A percentile compares a stretch with the other conserved stretches of the same genome.
These are phyloP conservation scores for Hyla sarda DNA, from an alignment of 2,113 vertebrate species.

Conservation along the genomic window DNA sequence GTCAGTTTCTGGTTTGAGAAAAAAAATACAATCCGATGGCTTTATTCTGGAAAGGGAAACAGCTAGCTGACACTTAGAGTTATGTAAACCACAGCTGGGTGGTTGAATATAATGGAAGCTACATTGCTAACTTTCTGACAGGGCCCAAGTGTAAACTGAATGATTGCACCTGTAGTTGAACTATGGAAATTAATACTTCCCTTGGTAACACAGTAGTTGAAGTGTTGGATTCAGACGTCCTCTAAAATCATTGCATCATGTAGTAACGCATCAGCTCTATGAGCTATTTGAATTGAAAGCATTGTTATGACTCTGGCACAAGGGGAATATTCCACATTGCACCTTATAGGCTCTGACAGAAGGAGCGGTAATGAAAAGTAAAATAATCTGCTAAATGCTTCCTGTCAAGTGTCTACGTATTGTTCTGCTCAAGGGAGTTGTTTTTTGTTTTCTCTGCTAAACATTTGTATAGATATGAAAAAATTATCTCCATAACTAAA, in stretches of 20 bases:
- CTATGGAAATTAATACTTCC: constrained; percentile 34
- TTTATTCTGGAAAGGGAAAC: constrained; percentile 12
- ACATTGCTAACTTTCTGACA: constrained; percentile 39
- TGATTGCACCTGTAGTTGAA: constrained; percentile 36
- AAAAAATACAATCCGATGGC: constrained; percentile 5
- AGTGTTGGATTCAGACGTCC: not conserved
- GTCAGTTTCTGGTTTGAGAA: constrained; percentile 30
- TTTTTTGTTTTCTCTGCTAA: not conserved
- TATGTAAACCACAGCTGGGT: constrained; percentile 54
- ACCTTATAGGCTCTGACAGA: constrained; percentile 16
- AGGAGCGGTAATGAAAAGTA: constrained; percentile 11
- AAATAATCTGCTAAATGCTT: constrained; percentile 24
- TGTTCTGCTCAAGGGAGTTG: not conserved
- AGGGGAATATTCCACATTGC: constrained; percentile 6
- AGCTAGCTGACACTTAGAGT: constrained; percentile 7
- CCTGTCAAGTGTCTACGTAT: not conserved
- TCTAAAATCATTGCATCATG: not conserved
- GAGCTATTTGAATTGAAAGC: constrained; percentile 13
- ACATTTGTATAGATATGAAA: not conserved
- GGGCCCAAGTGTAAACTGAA: constrained; percentile 50
- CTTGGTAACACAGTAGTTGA: constrained; percentile 43
- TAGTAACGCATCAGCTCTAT: constrained; percentile 7
- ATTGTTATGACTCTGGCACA: constrained; percentile 2
- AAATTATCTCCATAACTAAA: not conserved
- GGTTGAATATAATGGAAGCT: constrained; percentile 33